phyloP scores from a whole-genome alignment of 2,888 invertebrate species.

The Melanotus villosus region DNA sequence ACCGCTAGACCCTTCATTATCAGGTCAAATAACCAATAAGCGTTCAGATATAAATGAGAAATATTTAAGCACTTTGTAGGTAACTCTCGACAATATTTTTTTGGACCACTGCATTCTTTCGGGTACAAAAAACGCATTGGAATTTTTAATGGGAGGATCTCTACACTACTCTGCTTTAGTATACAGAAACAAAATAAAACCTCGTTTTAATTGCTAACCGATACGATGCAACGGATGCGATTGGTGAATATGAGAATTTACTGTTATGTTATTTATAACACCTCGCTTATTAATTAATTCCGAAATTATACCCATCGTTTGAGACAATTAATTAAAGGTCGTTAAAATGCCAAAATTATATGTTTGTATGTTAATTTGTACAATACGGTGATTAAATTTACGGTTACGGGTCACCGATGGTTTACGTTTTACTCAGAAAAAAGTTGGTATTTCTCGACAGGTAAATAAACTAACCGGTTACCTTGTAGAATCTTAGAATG shows the following conservation, averaged over 20 bases:
- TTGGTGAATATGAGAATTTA: background rate
- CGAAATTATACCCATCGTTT: too few relatives aligned
- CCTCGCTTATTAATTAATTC: too few relatives aligned
- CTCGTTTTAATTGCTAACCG: conserved; percentile 29
- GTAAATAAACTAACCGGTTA: conserved; percentile 45
- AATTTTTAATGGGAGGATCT: conserved; percentile 52
- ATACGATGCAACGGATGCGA: background rate
- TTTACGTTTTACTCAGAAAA: conserved; percentile 1
- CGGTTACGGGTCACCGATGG: background rate
- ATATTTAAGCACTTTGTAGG: conserved; percentile 25
- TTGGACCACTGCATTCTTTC: conserved; percentile 53
- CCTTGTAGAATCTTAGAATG: conserved; percentile 33
- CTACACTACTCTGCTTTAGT: conserved; percentile 42
- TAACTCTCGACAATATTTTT: conserved; percentile 40
- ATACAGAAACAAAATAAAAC: conserved; percentile 32
- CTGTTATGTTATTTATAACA: too few relatives aligned
- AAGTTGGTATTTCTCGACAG: conserved; percentile 28
- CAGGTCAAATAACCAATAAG: conserved; percentile 36
- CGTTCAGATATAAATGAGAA: conserved; percentile 35
- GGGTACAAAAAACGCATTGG: conserved; percentile 52
- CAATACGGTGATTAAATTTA: too few relatives aligned
- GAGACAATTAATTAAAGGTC: too few relatives aligned
- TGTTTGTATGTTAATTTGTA: too few relatives aligned
- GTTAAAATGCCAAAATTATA: too few relatives aligned
- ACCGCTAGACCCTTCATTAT: conserved; percentile 36